Conservation (phyloP, 1,140 invertebrate genomes). For the Doryteuthis pealeii region DNA sequence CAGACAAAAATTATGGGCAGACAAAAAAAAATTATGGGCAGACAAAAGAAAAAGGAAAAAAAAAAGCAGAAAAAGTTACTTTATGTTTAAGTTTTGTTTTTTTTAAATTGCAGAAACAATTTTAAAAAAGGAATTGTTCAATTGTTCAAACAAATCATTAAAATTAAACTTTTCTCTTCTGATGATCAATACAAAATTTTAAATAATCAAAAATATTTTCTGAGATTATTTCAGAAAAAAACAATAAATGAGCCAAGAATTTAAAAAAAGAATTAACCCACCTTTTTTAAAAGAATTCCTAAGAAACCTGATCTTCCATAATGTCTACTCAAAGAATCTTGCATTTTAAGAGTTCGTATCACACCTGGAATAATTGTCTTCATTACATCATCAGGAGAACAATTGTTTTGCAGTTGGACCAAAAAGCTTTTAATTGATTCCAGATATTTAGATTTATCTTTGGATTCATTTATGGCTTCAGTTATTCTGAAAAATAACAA, state of each 20-base stretch:
- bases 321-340: constrained; percentile 58
- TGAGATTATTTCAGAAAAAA: not conserved
- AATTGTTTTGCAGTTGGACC: constrained; percentile 54
- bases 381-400: constrained; percentile 52
- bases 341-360: constrained; percentile 54
- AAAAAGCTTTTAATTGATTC: constrained; percentile 56
- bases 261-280: constrained; percentile 23
- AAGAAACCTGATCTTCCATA: constrained; percentile 57
- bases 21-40: too few relatives aligned
- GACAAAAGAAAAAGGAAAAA: too few relatives aligned
- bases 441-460: constrained; percentile 60
- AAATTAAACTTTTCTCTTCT: not conserved
- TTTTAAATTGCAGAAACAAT: too few relatives aligned
- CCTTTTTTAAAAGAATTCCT: constrained; percentile 57
- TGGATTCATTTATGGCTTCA: constrained; percentile 60
- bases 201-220: constrained; percentile 4
- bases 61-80: too few relatives aligned
- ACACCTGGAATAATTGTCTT: constrained; percentile 55
- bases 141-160: constrained; percentile 3
- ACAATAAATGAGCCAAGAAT: constrained; percentile 15
- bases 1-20: too few relatives aligned
- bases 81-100: too few relatives aligned
- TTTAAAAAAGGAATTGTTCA: constrained; percentile 9
- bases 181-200: not conserved
- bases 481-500: constrained; percentile 49